Conservation (phyloP, 2,888 invertebrate genomes). For the Lasioglossum morio region DNA sequence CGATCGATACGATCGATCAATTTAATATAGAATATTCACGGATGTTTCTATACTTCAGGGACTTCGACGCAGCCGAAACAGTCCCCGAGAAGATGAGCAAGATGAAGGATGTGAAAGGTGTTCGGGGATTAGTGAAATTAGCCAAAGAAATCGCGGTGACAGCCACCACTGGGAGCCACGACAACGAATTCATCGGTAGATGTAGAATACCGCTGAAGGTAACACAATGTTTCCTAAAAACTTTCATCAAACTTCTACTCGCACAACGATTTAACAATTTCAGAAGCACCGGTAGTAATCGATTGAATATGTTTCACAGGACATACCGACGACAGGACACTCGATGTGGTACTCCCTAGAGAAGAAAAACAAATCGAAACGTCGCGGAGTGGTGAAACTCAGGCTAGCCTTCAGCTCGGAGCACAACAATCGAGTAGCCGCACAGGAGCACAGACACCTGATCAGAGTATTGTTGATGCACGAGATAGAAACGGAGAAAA, state of each 20-base stretch:
- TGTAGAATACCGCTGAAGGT: conserved; percentile 94
- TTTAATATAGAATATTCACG: too few relatives aligned
- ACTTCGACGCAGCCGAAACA: conserved; percentile 96
- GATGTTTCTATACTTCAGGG: conserved; percentile 85
- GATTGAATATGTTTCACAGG: conserved; percentile 85
- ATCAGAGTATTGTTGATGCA: conserved; percentile 91
- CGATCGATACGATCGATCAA: not conserved
- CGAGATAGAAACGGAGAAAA: conserved; percentile 92
- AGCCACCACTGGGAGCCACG: conserved; percentile 96
- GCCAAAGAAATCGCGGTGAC: conserved; percentile 97
- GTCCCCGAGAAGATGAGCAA: conserved; percentile 95
- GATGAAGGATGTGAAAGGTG: conserved; percentile 93
- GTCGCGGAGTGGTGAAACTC: conserved; percentile 95
- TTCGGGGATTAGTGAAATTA: conserved; percentile 92
- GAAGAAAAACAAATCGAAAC: conserved; percentile 92
- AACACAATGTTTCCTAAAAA: conserved; percentile 45
- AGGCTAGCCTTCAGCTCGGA: conserved; percentile 93
- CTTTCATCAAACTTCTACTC: not conserved
- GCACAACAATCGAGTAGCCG: conserved; percentile 93
- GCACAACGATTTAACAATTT: too few relatives aligned
- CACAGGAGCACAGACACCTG: conserved; percentile 93
- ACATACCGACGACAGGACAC: conserved; percentile 96
- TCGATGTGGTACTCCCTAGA: conserved; percentile 96
- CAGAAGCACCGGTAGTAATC: too few relatives aligned
- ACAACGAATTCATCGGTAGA: conserved; percentile 97